Evolutionary conservation across 2,888 invertebrate genomes (phyloP), one percentile per base, ranked within the genome.

Genomic region (Caenorhabditis sp.): DNA sequence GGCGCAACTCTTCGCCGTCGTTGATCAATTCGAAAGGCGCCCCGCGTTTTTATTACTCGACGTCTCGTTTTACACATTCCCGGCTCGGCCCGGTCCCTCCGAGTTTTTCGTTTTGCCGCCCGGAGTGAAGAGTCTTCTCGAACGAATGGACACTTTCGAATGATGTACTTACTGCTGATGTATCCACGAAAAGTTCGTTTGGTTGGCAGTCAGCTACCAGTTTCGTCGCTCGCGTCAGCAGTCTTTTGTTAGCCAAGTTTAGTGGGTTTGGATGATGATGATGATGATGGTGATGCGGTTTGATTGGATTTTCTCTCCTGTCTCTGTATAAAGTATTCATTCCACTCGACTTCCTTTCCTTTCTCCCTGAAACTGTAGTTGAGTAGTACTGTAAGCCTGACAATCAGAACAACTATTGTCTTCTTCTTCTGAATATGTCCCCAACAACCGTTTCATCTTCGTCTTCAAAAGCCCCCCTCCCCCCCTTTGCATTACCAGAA

Each of bases 1-100:
- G n/a, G n/a, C n/a, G n/a, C n/a, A 30, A 8, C 46, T 8, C 26
- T 5, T 24, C 15, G 13, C 13, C n/a, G n/a, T n/a, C n/a, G 37
- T 65, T 45, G 63, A 63, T 63, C 63, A 63, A 63, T 63, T 63
- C 63, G 52, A 52, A 43, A 43, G 32, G 63, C 53, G 53, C 53
- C 63, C 35, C 30, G 52, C 65, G 65, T 65, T 65, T 65, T 65
- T 65, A 65, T 65, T 65, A 65, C 55, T 65, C 55, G 65, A 65
- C 53, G 65, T 65, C 65, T 65, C 65, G 65, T 65, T 65, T 65
- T 65, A 65, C 65, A 65, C 65, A 55, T 46, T 46, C 22, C 35
- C 20, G n/a, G n/a, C n/a, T 4, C 8, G 37, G 37, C 8, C 37
- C 41, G 17, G 43, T 30, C 30, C 35, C 52, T 26, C 35, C 50